phyloP scores from a whole-genome alignment of 2,888 invertebrate species.

The Carterocephalus palaemon region DNA sequence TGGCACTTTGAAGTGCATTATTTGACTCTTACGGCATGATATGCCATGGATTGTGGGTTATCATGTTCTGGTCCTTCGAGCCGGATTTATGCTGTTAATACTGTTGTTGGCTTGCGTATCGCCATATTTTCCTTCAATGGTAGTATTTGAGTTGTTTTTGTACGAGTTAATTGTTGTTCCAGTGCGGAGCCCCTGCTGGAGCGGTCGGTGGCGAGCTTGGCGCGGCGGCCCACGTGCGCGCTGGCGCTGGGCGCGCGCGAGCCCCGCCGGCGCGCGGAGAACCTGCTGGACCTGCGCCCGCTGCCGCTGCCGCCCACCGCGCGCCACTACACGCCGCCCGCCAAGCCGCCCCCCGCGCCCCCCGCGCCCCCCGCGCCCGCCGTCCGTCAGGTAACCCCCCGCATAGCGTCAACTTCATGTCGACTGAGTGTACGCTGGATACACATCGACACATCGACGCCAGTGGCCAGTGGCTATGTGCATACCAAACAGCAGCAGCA shows the following conservation, averaged over 20 bases:
- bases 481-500: too few relatives aligned
- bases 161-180: too few relatives aligned
- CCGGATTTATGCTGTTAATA: too few relatives aligned
- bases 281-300: slow-evolving; percentile 85
- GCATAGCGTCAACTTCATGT: not conserved
- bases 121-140: too few relatives aligned
- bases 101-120: too few relatives aligned
- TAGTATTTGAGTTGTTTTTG: too few relatives aligned
- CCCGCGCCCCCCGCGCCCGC: slow-evolving; percentile 16
- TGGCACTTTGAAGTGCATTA: too few relatives aligned
- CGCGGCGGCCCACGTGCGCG: slow-evolving; percentile 81
- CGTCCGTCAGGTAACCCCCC: slow-evolving; percentile 23
- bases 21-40: too few relatives aligned
- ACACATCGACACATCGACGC: too few relatives aligned
- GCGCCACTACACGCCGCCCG: slow-evolving; percentile 84
- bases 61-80: too few relatives aligned
- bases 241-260: slow-evolving; percentile 78
- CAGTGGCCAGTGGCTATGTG: too few relatives aligned
- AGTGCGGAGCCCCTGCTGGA: slow-evolving; percentile 56
- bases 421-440: not conserved
- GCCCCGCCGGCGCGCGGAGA: slow-evolving; percentile 78
- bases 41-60: too few relatives aligned
- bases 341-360: slow-evolving; percentile 28
- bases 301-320: slow-evolving; percentile 89
- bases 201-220: slow-evolving; percentile 82